Percentiles rank a stretch among this genome's conserved stretches.
Conservation (phyloP, 2,797 vertebrate genomes). For the Micropoecilia bifurca region DNA sequence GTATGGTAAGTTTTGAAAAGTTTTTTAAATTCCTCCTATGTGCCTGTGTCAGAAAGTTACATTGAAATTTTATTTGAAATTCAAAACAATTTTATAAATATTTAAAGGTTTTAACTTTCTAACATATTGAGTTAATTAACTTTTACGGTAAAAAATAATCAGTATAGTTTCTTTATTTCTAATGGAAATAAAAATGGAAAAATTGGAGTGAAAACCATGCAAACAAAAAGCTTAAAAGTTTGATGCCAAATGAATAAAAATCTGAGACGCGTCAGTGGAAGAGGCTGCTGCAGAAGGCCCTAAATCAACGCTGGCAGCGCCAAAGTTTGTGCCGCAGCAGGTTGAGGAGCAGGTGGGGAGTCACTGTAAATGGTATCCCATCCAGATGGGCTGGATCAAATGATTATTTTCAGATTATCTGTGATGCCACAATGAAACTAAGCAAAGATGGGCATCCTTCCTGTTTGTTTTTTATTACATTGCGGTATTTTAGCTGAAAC, state of each 20-base stretch:
- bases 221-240: not conserved
- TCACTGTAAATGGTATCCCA: not conserved
- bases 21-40: too few relatives aligned
- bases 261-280: not conserved
- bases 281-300: not conserved
- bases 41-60: not conserved
- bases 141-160: not conserved
- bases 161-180: not conserved
- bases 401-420: conserved; percentile 5
- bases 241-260: conserved; percentile 3
- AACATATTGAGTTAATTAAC: not conserved
- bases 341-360: not conserved
- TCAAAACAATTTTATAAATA: not conserved
- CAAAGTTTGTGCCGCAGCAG: not conserved
- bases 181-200: not conserved
- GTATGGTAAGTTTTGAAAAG: not conserved
- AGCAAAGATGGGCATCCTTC: not conserved
- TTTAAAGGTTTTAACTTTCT: not conserved
- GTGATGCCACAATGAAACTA: not conserved
- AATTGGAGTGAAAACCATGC: not conserved
- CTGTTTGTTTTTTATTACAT: not conserved
- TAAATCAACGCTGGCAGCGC: not conserved
- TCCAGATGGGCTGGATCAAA: conserved; percentile 1
- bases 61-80: not conserved
- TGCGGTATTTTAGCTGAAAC: not conserved